These are phyloP conservation scores for Phrynocephalus forsythii DNA, from an alignment of 2,797 vertebrate species.

Conservation along the genomic window DNA sequence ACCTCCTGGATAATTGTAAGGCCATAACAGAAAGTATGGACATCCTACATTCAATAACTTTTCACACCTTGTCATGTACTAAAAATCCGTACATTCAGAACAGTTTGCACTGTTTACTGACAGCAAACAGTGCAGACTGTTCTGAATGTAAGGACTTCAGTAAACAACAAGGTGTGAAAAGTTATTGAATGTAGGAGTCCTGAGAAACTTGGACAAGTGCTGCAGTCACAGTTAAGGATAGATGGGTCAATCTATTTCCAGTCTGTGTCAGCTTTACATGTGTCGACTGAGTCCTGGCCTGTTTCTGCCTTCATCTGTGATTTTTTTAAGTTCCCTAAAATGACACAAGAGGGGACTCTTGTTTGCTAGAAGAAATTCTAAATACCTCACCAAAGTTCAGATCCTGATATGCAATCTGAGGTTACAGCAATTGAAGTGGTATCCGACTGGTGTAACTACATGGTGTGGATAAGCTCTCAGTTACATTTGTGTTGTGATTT, in stretches of 20 bases:
- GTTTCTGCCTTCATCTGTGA: background rate
- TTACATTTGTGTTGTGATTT: no score
- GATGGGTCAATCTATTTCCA: background rate
- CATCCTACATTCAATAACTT: background rate
- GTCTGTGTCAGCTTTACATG: background rate
- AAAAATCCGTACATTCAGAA: background rate
- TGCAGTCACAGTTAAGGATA: background rate
- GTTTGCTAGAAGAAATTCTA: background rate
- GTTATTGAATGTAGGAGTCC: no score
- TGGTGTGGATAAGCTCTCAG: no score
- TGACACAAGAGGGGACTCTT: background rate
- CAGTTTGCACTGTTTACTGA: no score
- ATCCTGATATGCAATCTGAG: no score
- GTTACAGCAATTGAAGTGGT: no score
- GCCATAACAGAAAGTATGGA: background rate
- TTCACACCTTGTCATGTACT: background rate
- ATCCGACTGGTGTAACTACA: no score
- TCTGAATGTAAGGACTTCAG: no score
- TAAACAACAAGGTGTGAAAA: no score
- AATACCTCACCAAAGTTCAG: background rate
- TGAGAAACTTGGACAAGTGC: background rate
- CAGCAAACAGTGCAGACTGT: no score
- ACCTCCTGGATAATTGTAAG: background rate
- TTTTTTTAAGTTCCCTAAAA: background rate
- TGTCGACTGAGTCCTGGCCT: background rate